Conservation (phyloP, 2,113 vertebrate species). For the Myanophis thanlyinensis region DNA sequence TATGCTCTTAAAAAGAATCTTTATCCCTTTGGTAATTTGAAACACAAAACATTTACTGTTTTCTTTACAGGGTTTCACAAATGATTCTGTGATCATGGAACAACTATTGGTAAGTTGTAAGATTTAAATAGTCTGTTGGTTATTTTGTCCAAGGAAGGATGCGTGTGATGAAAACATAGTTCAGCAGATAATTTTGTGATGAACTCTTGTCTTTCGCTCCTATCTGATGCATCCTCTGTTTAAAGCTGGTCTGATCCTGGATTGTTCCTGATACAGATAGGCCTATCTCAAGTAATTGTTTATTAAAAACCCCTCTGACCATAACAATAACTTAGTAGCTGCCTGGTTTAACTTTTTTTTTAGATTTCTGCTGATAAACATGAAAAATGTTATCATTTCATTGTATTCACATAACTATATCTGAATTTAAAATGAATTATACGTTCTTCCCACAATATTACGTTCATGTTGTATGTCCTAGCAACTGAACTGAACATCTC, state of each 20-base stretch:
- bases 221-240: slow-evolving; percentile 59
- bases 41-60: not conserved
- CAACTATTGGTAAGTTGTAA: slow-evolving; percentile 36
- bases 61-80: slow-evolving; percentile 14
- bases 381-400: not conserved
- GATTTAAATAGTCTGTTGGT: not conserved
- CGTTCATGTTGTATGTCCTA: not conserved
- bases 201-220: slow-evolving; percentile 60
- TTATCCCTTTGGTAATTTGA: not conserved
- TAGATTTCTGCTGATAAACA: not conserved
- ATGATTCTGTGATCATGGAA: not conserved
- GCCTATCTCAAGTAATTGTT: not conserved
- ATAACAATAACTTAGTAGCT: not conserved
- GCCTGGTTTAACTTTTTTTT: too few species aligned
- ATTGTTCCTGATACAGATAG: not conserved
- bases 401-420: not conserved
- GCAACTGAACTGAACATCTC: not conserved
- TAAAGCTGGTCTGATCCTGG: not conserved
- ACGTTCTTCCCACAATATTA: not conserved
- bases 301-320: not conserved
- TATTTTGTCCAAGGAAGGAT: slow-evolving; percentile 9
- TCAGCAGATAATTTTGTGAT: slow-evolving; percentile 63
- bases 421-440: not conserved
- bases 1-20: fast-evolving
- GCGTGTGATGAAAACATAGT: slow-evolving; percentile 67